Conservation (phyloP, 2,888 invertebrate species). For the Lepidonotus clava region DNA sequence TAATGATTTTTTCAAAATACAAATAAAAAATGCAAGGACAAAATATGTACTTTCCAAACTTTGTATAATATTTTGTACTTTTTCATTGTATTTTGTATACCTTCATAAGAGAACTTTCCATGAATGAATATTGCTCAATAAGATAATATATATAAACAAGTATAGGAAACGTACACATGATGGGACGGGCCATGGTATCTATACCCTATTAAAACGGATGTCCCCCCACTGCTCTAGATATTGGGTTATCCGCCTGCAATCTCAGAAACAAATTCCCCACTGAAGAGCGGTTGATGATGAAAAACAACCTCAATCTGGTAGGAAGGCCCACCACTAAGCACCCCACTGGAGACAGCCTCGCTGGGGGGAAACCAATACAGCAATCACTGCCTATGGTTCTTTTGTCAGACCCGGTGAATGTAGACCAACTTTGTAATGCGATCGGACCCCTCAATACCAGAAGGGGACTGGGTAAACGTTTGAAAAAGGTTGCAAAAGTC, state of each 20-base stretch:
- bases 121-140: neutral
- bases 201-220: neutral
- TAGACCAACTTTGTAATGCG: neutral
- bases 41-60: too few relatives aligned
- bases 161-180: neutral
- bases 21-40: too few relatives aligned
- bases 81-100: too few relatives aligned
- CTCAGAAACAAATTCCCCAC: neutral
- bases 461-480: neutral
- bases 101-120: neutral
- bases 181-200: neutral
- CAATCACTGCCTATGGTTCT: neutral
- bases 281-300: neutral
- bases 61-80: too few relatives aligned
- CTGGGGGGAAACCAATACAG: too few relatives aligned
- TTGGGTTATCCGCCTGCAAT: neutral
- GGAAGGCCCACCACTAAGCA: too few relatives aligned
- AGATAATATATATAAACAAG: neutral
- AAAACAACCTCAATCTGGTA: slow-evolving; percentile 12
- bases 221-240: neutral
- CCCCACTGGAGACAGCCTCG: too few relatives aligned
- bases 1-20: too few relatives aligned
- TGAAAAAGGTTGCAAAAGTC: neutral
- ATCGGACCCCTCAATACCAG: neutral
- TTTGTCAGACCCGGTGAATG: neutral